Evolutionary conservation across 2,888 invertebrate genomes (phyloP), one percentile per base, ranked within the genome.

Genomic region (Tridacna crocea): DNA sequence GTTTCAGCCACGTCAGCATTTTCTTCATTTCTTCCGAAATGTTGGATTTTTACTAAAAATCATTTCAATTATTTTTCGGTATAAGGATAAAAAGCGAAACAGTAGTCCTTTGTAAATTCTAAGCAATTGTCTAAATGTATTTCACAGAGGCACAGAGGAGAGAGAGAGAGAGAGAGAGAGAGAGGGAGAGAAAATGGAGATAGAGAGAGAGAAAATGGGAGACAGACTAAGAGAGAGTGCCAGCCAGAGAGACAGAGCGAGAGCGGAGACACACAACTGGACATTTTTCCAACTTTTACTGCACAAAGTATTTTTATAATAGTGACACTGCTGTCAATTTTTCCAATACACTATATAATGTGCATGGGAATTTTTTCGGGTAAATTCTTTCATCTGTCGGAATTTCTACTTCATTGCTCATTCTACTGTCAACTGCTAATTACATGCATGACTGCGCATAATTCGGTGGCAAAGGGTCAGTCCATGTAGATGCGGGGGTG

Each of bases 381-480:
- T 70, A 70, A 48, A 51, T 51, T n/a, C n/a, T 70, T 70, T 70
- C 4, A 24, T 48, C 24, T 73, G 61, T 74, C 63, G 60, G 74
- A 74, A 74, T 63, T 74, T 63, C 61, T 61, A 36, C 61, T 36
- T 22, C 61, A 74, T 63, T 74, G 74, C 76, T 27, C 76, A 76
- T 66, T 66, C 65, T 58, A 66, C 58, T 77, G 77, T 77, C 77
- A 77, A 70, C 70, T 26, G 27, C 60, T 72, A 51, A 78, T 78
- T 78, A 78, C 65, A 78, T 65, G 85, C 83, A 85, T 85, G 85
- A 74, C n/a, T 81, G 66, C 58, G n/a, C 77, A 81, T 47, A 58
- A 72, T 86, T 82, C 85, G 83, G 86, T 86, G 80, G 86, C 80
- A 51, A n/a, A 36, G 61, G 61, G n/a, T n/a, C 19, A 46, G 47